Percentiles rank a stretch among this genome's conserved stretches.
Conservation (phyloP, 2,888 invertebrate species). For the Bombylius discolor region DNA sequence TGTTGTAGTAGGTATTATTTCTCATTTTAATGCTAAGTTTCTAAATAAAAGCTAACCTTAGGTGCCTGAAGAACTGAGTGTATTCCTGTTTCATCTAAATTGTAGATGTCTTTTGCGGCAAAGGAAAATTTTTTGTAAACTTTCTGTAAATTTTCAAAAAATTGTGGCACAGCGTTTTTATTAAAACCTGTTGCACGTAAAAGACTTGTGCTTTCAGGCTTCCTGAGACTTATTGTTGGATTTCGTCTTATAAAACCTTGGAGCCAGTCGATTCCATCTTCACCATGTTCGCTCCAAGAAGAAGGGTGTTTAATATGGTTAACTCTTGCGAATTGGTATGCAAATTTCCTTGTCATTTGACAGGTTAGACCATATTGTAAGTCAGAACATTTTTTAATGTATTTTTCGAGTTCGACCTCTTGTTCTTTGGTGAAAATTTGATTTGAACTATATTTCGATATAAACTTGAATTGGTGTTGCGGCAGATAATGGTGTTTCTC, state of each 20-base stretch:
- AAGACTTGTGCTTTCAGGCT: too few species aligned
- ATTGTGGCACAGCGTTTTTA: too few species aligned
- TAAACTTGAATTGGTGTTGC: too few species aligned
- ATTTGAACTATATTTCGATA: too few species aligned
- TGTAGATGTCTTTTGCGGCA: slow-evolving; percentile 1
- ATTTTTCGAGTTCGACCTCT: neutral
- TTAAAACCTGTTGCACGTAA: too few species aligned
- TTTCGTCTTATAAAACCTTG: neutral
- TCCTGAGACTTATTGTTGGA: too few species aligned
- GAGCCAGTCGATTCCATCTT: neutral
- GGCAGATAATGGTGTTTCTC: too few species aligned
- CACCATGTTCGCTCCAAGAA: neutral
- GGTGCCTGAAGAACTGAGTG: slow-evolving; percentile 4
- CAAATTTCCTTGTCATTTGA: neutral
- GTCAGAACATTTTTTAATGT: neutral
- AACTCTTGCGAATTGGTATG: neutral
- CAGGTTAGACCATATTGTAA: neutral
- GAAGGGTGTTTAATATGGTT: neutral
- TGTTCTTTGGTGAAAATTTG: too few species aligned
- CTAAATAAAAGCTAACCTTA: neutral
- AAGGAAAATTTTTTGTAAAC: neutral
- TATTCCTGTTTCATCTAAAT: slow-evolving; percentile 11
- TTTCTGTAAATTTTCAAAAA: neutral
- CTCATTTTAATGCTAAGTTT: neutral
- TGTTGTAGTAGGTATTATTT: neutral